Evolutionary conservation across 2,797 vertebrate species (phyloP).

Genomic region (Acipenser oxyrinchus): DNA sequence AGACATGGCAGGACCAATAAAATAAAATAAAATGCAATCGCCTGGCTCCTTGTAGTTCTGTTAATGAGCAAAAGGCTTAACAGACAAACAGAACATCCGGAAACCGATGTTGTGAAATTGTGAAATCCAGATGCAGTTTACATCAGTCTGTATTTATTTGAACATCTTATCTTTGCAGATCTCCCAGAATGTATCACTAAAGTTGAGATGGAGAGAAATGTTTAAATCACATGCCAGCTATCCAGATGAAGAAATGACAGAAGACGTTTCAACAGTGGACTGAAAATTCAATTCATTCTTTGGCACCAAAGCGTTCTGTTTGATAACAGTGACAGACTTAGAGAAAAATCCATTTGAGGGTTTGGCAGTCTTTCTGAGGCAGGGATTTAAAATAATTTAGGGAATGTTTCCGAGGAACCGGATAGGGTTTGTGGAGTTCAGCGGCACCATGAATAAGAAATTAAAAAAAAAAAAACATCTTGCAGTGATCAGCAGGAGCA

Average conservation of each 20-base stretch:
- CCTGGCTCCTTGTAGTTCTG: background rate
- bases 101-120: background rate
- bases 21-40: background rate
- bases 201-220: constrained; percentile 12
- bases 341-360: constrained; percentile 29
- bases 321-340: constrained; percentile 41
- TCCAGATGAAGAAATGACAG: constrained; percentile 27
- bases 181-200: background rate
- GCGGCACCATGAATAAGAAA: constrained; percentile 37
- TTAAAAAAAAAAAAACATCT: constrained; percentile 44
- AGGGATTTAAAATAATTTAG: constrained; percentile 42
- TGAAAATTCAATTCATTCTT: constrained; percentile 22
- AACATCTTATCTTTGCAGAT: background rate
- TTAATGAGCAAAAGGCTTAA: background rate
- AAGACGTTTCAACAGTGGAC: constrained; percentile 20
- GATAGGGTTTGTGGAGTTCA: constrained; percentile 41
- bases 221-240: constrained; percentile 26
- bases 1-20: too few species aligned
- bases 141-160: background rate
- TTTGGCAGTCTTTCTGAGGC: constrained; percentile 35
- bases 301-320: constrained; percentile 28
- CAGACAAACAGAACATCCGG: background rate
- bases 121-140: background rate
- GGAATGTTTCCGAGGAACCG: constrained; percentile 32
- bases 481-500: constrained; percentile 51